These are phyloP conservation scores for Malurus cyaneus DNA, from an alignment of 2,113 vertebrate species.

Conservation along the genomic window DNA sequence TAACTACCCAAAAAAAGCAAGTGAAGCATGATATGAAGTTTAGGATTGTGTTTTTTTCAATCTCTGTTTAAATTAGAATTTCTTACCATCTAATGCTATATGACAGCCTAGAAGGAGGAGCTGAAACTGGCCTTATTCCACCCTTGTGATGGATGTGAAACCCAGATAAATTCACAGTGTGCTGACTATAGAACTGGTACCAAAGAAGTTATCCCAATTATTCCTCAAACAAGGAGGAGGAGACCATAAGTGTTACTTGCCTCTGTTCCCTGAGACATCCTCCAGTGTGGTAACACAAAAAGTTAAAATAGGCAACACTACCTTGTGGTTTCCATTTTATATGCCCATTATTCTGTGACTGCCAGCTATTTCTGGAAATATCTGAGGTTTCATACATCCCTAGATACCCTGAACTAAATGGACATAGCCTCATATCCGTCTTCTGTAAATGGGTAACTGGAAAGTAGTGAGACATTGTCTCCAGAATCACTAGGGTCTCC, in stretches of 20 bases:
- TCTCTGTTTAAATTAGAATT: neutral
- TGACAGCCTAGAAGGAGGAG: neutral
- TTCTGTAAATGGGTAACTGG: neutral
- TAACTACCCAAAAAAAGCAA: neutral
- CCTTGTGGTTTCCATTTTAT: neutral
- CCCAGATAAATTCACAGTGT: neutral
- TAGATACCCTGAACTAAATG: neutral
- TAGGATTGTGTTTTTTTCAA: neutral
- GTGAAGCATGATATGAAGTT: neutral
- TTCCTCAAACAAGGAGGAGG: neutral
- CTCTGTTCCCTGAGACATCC: neutral
- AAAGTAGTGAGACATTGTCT: neutral
- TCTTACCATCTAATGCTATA: neutral
- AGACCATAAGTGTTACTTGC: neutral
- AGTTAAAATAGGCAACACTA: neutral
- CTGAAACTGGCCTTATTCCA: neutral
- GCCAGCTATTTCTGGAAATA: neutral
- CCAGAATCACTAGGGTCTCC: neutral
- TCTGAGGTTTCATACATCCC: neutral
- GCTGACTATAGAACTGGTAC: neutral
- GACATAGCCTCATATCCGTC: neutral
- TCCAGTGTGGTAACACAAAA: rapidly evolving
- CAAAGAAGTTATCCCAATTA: neutral
- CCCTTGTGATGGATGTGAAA: neutral
- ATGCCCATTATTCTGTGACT: neutral